phyloP scores from a whole-genome alignment of 1,140 invertebrate species.

The Drosophila bocki region DNA sequence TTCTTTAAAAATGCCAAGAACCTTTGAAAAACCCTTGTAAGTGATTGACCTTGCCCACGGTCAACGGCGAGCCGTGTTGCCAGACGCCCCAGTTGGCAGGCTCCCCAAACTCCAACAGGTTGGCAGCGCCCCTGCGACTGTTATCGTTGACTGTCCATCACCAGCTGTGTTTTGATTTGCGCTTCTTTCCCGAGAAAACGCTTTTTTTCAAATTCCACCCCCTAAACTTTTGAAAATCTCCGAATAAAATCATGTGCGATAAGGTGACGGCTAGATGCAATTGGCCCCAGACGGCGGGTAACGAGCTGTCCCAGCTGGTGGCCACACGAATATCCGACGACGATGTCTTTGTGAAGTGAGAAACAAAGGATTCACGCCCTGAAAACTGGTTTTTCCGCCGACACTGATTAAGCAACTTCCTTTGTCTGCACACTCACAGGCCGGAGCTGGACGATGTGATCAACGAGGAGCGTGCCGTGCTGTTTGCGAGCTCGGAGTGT shows the following conservation, averaged over 20 bases:
- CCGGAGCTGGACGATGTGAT: conserved; percentile 68
- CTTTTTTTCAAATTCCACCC: conserved; percentile 8
- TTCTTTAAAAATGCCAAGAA: neutral
- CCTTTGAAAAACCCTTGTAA: neutral
- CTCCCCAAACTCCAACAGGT: neutral
- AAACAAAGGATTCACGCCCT: conserved; percentile 70
- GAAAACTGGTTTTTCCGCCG: conserved; percentile 53
- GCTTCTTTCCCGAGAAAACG: conserved; percentile 1
- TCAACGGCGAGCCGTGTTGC: conserved; percentile 10
- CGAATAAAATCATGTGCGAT: conserved; percentile 45
- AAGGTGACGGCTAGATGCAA: conserved; percentile 53
- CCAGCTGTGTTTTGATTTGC: conserved; percentile 35
- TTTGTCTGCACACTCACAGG: conserved; percentile 42
- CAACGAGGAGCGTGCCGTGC: conserved; percentile 60
- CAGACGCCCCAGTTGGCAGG: conserved; percentile 15
- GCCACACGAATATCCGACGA: conserved; percentile 56
- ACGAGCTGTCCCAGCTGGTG: conserved; percentile 53
- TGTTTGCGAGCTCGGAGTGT: conserved; percentile 48
- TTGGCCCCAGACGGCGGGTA: conserved; percentile 66
- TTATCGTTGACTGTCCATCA: conserved; percentile 18
- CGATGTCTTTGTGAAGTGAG: conserved; percentile 76
- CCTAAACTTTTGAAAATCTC: neutral
- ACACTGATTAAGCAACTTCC: conserved; percentile 12
- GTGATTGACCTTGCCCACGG: conserved; percentile 17
- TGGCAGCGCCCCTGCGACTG: conserved; percentile 30